These are phyloP conservation scores for Micronycteris hirsuta DNA, from an alignment of 2,113 vertebrate species.

Conservation along the genomic window DNA sequence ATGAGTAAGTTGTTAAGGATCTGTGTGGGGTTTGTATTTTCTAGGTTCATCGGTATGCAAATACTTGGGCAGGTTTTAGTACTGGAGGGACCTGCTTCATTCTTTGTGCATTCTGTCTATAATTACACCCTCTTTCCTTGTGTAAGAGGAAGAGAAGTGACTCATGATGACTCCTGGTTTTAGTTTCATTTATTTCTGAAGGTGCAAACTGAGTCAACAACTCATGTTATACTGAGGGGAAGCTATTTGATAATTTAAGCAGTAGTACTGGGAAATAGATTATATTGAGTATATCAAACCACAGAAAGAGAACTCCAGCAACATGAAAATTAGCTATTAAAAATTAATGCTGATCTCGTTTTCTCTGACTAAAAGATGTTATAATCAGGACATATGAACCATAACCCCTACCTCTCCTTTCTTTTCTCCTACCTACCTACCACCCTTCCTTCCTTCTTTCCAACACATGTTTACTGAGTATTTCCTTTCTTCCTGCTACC, in stretches of 20 bases:
- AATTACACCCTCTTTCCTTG: not conserved
- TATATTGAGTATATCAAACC: not conserved
- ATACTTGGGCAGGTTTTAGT: not conserved
- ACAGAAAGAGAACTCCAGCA: not conserved
- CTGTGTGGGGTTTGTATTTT: not conserved
- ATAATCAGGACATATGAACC: not conserved
- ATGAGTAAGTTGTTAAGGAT: not conserved
- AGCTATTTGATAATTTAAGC: not conserved
- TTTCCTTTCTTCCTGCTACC: not conserved
- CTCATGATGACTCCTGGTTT: conserved; percentile 24
- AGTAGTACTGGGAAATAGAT: not conserved
- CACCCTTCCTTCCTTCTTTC: not conserved
- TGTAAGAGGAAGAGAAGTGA: not conserved
- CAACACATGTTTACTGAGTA: not conserved
- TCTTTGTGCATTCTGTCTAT: not conserved
- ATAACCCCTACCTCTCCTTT: not conserved
- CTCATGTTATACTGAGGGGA: conserved; percentile 13
- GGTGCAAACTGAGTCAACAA: not conserved
- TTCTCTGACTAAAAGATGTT: not conserved
- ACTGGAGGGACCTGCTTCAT: not conserved
- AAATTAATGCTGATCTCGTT: not conserved
- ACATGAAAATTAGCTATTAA: not conserved
- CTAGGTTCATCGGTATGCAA: not conserved
- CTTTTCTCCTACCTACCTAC: not conserved
- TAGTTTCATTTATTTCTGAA: conserved; percentile 31